Evolutionary conservation across 92 coral and sea anemone species (phyloP).

Genomic region (Porites cylindrica): DNA sequence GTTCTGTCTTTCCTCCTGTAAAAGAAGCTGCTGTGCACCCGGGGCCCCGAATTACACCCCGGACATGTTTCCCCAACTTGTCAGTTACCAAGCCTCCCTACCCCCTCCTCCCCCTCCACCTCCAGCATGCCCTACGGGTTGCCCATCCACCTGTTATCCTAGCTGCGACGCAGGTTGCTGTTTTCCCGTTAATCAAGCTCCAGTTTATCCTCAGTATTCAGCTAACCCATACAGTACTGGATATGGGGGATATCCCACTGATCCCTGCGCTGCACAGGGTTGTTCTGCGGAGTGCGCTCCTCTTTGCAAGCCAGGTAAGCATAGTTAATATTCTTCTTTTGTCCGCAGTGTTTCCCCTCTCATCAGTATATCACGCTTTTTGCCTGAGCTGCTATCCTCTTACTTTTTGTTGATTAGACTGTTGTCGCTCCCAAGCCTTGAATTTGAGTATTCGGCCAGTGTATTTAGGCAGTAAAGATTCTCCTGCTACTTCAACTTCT

Average conservation of each 20-base stretch:
- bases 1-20: slow-evolving; percentile 96
- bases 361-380: too few species aligned
- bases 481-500: slow-evolving; percentile 2
- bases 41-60: slow-evolving; percentile 93
- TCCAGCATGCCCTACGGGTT: slow-evolving; percentile 79
- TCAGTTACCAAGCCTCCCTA: slow-evolving; percentile 87
- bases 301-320: slow-evolving; percentile 69
- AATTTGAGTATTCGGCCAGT: slow-evolving; percentile 67
- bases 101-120: slow-evolving; percentile 91
- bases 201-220: slow-evolving; percentile 53
- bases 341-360: background rate
- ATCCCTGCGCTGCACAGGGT: slow-evolving; percentile 50
- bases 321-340: too few species aligned
- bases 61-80: slow-evolving; percentile 86
- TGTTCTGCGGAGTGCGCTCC: slow-evolving; percentile 83
- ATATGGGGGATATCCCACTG: slow-evolving; percentile 37
- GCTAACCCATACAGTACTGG: slow-evolving; percentile 47
- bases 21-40: slow-evolving; percentile 92
- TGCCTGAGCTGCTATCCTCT: background rate
- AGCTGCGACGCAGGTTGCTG: slow-evolving; percentile 92
- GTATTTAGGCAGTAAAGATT: slow-evolving; percentile 43
- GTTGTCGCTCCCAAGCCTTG: slow-evolving; percentile 75
- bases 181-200: slow-evolving; percentile 60
- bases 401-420: slow-evolving; percentile 34
- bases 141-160: slow-evolving; percentile 90